Conservation (phyloP, 2,888 invertebrate genomes). For the Protodeltote pygarga region DNA sequence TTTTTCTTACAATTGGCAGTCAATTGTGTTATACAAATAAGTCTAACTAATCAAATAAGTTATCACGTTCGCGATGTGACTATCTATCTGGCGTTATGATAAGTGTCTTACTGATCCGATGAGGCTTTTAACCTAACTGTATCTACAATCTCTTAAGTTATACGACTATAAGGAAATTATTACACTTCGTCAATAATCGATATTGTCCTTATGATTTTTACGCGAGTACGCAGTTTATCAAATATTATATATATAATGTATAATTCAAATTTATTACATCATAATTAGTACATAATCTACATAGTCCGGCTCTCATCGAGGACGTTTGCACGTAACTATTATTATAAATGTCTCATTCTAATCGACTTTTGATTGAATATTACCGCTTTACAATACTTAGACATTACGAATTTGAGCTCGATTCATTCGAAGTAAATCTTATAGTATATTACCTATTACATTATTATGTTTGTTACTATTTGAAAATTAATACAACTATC, state of each 20-base stretch:
- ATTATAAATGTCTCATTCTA: conserved; percentile 66
- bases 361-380: conserved; percentile 70
- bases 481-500: conserved; percentile 64
- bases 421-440: conserved; percentile 83
- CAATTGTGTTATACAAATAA: conserved; percentile 80
- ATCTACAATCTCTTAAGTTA: conserved; percentile 77
- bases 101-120: conserved; percentile 65
- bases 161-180: conserved; percentile 76
- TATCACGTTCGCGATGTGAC: conserved; percentile 76
- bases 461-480: conserved; percentile 57
- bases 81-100: conserved; percentile 76
- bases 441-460: conserved; percentile 64
- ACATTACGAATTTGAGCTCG: conserved; percentile 84
- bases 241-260: conserved; percentile 80
- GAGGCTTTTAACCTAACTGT: conserved; percentile 69
- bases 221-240: conserved; percentile 84
- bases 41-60: conserved; percentile 78
- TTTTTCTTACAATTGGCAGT: conserved; percentile 83
- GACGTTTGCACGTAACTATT: conserved; percentile 79
- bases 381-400: conserved; percentile 80
- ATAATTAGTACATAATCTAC: conserved; percentile 71
- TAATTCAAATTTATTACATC: conserved; percentile 73
- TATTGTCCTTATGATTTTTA: conserved; percentile 86
- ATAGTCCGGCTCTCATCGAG: conserved; percentile 79
- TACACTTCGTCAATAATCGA: conserved; percentile 83